These are phyloP conservation scores for Pygmarrhopalites habei DNA, from an alignment of 1,140 invertebrate genomes.

Conservation along the genomic window DNA sequence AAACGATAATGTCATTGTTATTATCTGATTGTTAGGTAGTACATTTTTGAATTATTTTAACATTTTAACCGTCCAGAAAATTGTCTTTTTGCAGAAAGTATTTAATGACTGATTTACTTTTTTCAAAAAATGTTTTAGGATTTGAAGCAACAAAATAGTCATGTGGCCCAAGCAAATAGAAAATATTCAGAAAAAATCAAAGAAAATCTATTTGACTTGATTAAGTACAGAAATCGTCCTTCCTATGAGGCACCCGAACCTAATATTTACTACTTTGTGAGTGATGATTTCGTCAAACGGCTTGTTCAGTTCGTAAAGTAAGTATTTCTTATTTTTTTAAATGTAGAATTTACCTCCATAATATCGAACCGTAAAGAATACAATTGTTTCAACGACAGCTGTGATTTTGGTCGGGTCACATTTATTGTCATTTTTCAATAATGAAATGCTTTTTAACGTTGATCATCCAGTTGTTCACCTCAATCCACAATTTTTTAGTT, in stretches of 20 bases:
- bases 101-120: not conserved
- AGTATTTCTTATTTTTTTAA: not conserved
- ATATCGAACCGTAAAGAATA: not conserved
- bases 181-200: slow-evolving; percentile 41
- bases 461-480: no score
- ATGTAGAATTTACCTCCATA: not conserved
- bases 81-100: not conserved
- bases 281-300: slow-evolving; percentile 18
- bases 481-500: no score
- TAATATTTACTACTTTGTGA: slow-evolving; percentile 42
- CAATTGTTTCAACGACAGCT: no score
- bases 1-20: slow-evolving; percentile 1
- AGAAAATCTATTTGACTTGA: slow-evolving; percentile 18
- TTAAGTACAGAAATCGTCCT: slow-evolving; percentile 43
- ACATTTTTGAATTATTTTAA: not conserved
- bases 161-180: slow-evolving; percentile 25
- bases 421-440: no score
- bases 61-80: slow-evolving; percentile 7
- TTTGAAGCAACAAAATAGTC: slow-evolving; percentile 15
- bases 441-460: no score
- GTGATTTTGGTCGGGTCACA: no score
- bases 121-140: slow-evolving; percentile 12
- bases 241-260: slow-evolving; percentile 18
- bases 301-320: slow-evolving; percentile 41
- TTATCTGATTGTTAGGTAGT: not conserved